Percentiles rank a stretch among this genome's conserved stretches.
These are phyloP conservation scores for Eupithecia subumbrata DNA, from an alignment of 2,888 invertebrate genomes.

Conservation along the genomic window DNA sequence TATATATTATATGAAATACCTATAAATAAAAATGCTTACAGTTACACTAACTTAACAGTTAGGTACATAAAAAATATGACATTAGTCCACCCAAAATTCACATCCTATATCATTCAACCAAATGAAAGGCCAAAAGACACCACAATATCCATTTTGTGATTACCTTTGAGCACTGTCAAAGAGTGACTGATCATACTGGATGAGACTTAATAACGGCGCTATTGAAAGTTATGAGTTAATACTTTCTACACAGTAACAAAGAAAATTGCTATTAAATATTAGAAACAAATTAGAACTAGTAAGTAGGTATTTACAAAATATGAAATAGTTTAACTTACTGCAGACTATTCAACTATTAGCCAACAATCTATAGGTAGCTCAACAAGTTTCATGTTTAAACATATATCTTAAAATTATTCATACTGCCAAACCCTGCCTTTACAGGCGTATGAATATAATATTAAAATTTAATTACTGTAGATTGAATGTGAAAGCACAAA, in stretches of 20 bases:
- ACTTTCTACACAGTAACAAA: no score
- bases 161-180: slow-evolving; percentile 43
- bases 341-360: no score
- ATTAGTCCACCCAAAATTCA: slow-evolving; percentile 46
- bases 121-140: slow-evolving; percentile 61
- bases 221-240: no score
- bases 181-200: slow-evolving; percentile 19
- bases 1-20: neutral
- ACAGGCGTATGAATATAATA: no score
- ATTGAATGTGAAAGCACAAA: no score
- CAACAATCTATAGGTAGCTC: neutral
- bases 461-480: no score
- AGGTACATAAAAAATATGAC: slow-evolving; percentile 27
- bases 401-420: no score
- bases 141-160: slow-evolving; percentile 60
- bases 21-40: neutral
- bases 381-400: no score
- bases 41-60: neutral
- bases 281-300: neutral
- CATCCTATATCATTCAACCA: slow-evolving; percentile 58
- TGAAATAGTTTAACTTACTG: neutral
- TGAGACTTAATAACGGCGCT: neutral
- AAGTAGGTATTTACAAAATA: neutral
- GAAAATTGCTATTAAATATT: neutral
- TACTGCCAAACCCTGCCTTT: no score